phyloP scores from a whole-genome alignment of 1,140 invertebrate species.

The Pachypeltis micranthus region DNA sequence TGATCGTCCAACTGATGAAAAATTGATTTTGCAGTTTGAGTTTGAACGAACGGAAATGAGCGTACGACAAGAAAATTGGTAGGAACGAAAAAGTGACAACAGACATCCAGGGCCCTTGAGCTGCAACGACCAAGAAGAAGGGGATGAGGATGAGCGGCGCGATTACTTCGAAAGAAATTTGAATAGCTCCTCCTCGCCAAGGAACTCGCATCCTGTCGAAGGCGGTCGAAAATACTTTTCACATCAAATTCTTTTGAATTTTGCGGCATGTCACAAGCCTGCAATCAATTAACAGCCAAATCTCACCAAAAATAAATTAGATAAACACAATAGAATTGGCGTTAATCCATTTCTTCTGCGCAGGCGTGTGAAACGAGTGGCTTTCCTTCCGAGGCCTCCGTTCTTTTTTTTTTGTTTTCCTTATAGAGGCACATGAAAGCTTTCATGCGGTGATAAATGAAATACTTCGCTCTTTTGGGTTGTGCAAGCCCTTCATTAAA shows the following conservation, averaged over 20 bases:
- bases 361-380: too few species aligned
- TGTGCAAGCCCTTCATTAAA: too few species aligned
- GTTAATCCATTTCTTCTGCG: too few species aligned
- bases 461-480: too few species aligned
- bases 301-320: too few species aligned
- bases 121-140: slow-evolving; percentile 42
- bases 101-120: slow-evolving; percentile 45
- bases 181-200: slow-evolving; percentile 41
- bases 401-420: too few species aligned
- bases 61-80: slow-evolving; percentile 46
- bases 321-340: too few species aligned
- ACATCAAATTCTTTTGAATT: slow-evolving; percentile 19
- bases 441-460: too few species aligned
- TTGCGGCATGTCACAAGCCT: slow-evolving; percentile 26
- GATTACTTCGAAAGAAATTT: slow-evolving; percentile 44
- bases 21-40: slow-evolving; percentile 50
- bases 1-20: slow-evolving; percentile 53
- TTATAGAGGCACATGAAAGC: too few species aligned
- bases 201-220: slow-evolving; percentile 42
- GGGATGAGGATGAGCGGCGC: slow-evolving; percentile 52
- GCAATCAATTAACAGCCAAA: too few species aligned
- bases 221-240: slow-evolving; percentile 32
- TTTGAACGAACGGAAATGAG: slow-evolving; percentile 45
- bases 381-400: too few species aligned
- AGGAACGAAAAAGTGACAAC: slow-evolving; percentile 46